Base-by-base conservation (phyloP, 2,888 invertebrate genomes). In the Dryocosmus kuriphilus region DNA sequence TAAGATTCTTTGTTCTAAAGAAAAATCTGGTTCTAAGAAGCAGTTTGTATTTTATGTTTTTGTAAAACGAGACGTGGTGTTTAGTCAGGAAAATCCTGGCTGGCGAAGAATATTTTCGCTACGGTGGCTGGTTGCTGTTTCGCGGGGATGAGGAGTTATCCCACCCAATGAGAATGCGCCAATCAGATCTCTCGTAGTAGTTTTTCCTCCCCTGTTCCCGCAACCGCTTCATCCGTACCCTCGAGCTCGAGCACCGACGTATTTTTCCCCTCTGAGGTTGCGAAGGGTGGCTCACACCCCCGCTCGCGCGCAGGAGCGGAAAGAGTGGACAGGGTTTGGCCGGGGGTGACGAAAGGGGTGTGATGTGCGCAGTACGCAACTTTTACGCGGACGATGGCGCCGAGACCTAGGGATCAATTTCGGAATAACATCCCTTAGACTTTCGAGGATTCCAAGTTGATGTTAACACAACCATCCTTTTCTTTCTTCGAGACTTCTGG, bases 211-310 rank as follows among this genome's bases (percentile, higher is more conserved):
- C 41, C 61, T 78, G 30, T 83, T 85, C 57, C 80, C 77, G 41
- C 79, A 16, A 4, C 1, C 51, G 30, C 30, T 71, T n/a, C 30
- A 71, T 55, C 51, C n/a, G 76, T 74, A 79, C 80, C 79, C 82
- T 78, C 78, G 75, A 79, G 79, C 81, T 81, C 83, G 81, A 84
- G 85, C 86, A 85, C 86, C 87, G 85, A 84, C 87, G 87, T 86
- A 87, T 90, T 91, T 91, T 90, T 90, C 91, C 91, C 90, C 90
- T 90, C 90, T 89, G 89, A 90, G 89, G 90, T 90, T 85, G 87
- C 83, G 85, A 89, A 89, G 87, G 86, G 88, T 86, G 89, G 85
- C 86, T 84, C 78, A 76, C 60, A 61, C 81, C 76, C 71, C 77
- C 81, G 78, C 82, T 82, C 79, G 79, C 79, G 74, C 84, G 78